A percentile compares a stretch with the other conserved stretches of the same genome.
These are phyloP conservation scores for Pelosia muscerda DNA, from an alignment of 2,888 invertebrate species.

Conservation along the genomic window DNA sequence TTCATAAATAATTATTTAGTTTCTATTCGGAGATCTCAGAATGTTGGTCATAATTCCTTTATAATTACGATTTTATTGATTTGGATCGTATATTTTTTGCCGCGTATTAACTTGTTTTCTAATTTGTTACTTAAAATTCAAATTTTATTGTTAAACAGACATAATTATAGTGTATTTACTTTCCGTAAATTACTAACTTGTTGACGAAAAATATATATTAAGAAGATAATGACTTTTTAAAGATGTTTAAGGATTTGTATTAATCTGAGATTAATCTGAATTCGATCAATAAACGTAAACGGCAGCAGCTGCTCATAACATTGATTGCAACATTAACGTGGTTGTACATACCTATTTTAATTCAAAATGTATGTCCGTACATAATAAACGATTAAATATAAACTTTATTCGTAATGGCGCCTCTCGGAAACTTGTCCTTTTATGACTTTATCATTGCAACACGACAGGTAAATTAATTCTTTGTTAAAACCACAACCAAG, in stretches of 20 bases:
- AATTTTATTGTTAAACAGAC: background rate
- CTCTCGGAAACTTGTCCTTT: conserved; percentile 48
- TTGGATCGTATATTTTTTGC: no score
- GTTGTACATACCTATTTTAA: conserved; percentile 23
- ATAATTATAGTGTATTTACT: background rate
- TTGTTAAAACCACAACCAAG: conserved; percentile 37
- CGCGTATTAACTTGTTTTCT: no score
- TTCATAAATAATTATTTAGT: background rate
- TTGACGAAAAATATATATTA: no score
- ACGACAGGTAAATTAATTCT: conserved; percentile 51
- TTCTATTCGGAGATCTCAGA: background rate
- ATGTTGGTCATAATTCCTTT: background rate
- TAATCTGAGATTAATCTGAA: conserved; percentile 7
- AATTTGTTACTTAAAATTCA: background rate
- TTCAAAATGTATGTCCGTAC: conserved; percentile 25
- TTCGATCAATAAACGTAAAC: conserved; percentile 18
- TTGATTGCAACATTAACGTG: conserved; percentile 25
- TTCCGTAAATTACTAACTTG: background rate
- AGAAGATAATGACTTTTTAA: background rate
- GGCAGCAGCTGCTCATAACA: conserved; percentile 33
- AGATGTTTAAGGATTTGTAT: background rate
- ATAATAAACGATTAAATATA: conserved; percentile 37
- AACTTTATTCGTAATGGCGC: conserved; percentile 42
- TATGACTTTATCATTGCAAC: conserved; percentile 56
- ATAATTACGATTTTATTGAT: no score